Evolutionary conservation across 2,113 vertebrate genomes (phyloP).

Genomic region (Bufo gargarizans): DNA sequence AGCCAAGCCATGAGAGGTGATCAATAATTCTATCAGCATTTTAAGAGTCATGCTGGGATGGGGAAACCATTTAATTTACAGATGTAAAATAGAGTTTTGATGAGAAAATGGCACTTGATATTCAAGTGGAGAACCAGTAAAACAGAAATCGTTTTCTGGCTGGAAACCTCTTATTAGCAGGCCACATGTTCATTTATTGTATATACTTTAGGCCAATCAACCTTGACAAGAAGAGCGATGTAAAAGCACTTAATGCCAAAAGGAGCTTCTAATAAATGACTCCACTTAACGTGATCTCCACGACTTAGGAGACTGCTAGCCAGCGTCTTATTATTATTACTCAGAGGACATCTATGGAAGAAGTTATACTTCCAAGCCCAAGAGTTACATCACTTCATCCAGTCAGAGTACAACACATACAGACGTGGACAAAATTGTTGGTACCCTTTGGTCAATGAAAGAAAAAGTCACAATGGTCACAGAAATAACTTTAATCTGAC

Average conservation of each 20-base stretch:
- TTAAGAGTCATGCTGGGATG: not conserved
- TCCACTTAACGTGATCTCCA: slow-evolving; percentile 3
- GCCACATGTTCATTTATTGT: not conserved
- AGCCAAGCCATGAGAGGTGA: not conserved
- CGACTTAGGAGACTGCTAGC: not conserved
- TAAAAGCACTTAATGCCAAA: not conserved
- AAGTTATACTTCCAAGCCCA: not conserved
- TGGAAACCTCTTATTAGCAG: not conserved
- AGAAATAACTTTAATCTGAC: too few relatives aligned
- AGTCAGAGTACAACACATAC: not conserved
- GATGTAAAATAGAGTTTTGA: not conserved
- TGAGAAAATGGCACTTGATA: slow-evolving; percentile 2
- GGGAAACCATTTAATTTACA: not conserved
- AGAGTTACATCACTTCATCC: not conserved
- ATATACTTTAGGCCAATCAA: not conserved
- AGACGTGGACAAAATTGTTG: not conserved
- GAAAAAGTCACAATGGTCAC: too few relatives aligned
- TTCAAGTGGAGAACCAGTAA: not conserved
- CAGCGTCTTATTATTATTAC: not conserved
- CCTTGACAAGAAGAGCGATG: not conserved
- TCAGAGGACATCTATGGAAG: not conserved
- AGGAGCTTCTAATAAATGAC: slow-evolving; percentile 28
- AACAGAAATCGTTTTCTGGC: not conserved
- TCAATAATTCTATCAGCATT: not conserved
- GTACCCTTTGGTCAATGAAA: too few relatives aligned